These are phyloP conservation scores for Neocloeon triangulifer DNA, from an alignment of 1,140 invertebrate species.

Conservation along the genomic window DNA sequence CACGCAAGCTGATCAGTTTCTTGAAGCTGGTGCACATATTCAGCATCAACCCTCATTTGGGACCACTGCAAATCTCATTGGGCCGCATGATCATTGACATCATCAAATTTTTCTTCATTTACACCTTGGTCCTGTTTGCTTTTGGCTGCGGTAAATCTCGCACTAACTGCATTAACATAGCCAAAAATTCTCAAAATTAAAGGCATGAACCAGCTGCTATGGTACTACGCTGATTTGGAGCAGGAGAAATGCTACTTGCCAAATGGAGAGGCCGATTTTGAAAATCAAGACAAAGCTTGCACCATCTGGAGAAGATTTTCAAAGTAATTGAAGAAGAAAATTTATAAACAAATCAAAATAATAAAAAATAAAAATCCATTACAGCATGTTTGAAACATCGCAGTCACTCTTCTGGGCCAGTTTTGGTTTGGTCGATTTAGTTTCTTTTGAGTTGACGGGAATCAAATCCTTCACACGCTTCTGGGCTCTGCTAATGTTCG, in stretches of 20 bases:
- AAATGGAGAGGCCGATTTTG: constrained; percentile 44
- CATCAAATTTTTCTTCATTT: constrained; percentile 84
- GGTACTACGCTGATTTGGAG: constrained; percentile 86
- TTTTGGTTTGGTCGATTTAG: constrained; percentile 73
- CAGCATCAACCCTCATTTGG: constrained; percentile 83
- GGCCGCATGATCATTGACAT: constrained; percentile 85
- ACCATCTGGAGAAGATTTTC: constrained; percentile 66
- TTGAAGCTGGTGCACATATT: constrained; percentile 88
- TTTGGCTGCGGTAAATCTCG: constrained; percentile 52
- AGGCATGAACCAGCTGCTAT: constrained; percentile 77
- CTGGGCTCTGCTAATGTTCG: constrained; percentile 75
- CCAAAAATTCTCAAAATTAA: constrained; percentile 15
- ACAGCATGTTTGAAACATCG: constrained; percentile 76
- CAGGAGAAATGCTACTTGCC: constrained; percentile 56
- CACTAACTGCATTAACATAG: not conserved
- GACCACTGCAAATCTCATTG: constrained; percentile 69
- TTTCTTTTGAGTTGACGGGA: constrained; percentile 61
- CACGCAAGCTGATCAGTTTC: constrained; percentile 40
- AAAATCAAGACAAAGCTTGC: constrained; percentile 57
- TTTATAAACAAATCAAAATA: too few relatives aligned
- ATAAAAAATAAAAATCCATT: too few relatives aligned
- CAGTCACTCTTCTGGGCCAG: constrained; percentile 88
- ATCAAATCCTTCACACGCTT: constrained; percentile 74
- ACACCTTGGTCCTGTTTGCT: constrained; percentile 68
- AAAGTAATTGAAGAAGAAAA: constrained; percentile 52